Evolutionary conservation across 2,797 vertebrate species (phyloP).

Genomic region (Mormyrus hasselquistii): DNA sequence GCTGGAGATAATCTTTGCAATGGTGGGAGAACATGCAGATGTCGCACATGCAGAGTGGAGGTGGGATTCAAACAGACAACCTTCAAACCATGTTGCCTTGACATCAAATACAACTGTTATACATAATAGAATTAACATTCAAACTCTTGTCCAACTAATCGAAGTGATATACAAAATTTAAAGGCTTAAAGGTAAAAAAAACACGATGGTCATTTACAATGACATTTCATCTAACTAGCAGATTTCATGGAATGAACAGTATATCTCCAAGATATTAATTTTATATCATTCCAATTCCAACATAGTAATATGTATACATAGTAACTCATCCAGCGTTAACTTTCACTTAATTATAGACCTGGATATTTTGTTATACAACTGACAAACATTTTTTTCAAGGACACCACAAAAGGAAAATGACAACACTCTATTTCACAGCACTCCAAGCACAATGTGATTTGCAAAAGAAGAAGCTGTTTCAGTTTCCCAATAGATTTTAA

Average conservation of each 20-base stretch:
- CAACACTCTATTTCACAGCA: neutral
- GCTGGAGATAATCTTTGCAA: neutral
- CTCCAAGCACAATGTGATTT: neutral
- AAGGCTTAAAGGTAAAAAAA: conserved; percentile 9
- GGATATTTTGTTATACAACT: neutral
- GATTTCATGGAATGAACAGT: neutral
- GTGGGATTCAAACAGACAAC: neutral
- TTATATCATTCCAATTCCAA: neutral
- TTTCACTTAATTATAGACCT: neutral
- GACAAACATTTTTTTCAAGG: neutral
- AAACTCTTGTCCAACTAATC: neutral
- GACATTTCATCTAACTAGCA: neutral
- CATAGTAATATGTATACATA: neutral
- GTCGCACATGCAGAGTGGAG: neutral
- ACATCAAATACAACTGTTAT: neutral
- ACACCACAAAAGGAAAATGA: neutral
- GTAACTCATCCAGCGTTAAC: neutral
- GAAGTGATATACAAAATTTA: neutral
- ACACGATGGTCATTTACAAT: neutral
- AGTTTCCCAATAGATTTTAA: neutral
- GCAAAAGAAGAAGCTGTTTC: neutral
- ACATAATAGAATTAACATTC: neutral
- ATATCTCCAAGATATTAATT: neutral
- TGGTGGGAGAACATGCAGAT: neutral
- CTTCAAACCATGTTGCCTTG: neutral